A percentile compares a stretch with the other conserved stretches of the same genome.
Conservation (phyloP, 2,888 invertebrate species). For the Incurvaria masculella region DNA sequence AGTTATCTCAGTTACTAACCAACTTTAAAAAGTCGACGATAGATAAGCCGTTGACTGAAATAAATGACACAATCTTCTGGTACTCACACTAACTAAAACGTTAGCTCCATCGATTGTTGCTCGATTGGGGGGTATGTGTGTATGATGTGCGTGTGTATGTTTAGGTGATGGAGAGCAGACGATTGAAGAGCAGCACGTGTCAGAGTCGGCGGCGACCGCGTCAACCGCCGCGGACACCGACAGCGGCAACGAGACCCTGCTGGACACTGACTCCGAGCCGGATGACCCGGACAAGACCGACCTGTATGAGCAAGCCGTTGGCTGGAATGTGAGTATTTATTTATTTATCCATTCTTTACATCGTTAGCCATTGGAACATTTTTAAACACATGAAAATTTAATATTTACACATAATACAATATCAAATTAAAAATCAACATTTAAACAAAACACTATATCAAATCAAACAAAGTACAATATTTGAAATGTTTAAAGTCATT, state of each 20-base stretch:
- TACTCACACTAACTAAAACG: constrained; percentile 12
- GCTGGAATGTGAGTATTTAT: constrained; percentile 77
- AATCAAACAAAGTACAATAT: too few relatives aligned
- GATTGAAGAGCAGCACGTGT: constrained; percentile 31
- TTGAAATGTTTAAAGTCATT: too few relatives aligned
- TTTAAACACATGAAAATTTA: too few relatives aligned
- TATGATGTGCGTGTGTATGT: constrained; percentile 18
- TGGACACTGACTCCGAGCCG: constrained; percentile 64
- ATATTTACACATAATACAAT: too few relatives aligned
- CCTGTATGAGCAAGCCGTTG: constrained; percentile 61
- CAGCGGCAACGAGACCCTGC: constrained; percentile 54
- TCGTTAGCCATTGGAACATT: not conserved
- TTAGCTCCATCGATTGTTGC: constrained; percentile 7
- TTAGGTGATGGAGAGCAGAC: constrained; percentile 34
- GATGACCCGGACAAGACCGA: constrained; percentile 62
- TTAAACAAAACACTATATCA: too few relatives aligned
- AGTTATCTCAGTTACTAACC: too few relatives aligned
- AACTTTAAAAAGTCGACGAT: too few relatives aligned
- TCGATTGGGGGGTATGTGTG: constrained; percentile 9
- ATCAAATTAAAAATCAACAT: too few relatives aligned
- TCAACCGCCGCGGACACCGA: constrained; percentile 41
- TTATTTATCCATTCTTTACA: too few relatives aligned
- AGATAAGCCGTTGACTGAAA: too few relatives aligned
- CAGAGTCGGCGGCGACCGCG: constrained; percentile 28
- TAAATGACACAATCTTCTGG: too few relatives aligned